Percentiles rank a stretch among this genome's conserved stretches.
These are phyloP conservation scores for Drosophila athabasca DNA, from an alignment of 1,140 invertebrate genomes.

Conservation along the genomic window DNA sequence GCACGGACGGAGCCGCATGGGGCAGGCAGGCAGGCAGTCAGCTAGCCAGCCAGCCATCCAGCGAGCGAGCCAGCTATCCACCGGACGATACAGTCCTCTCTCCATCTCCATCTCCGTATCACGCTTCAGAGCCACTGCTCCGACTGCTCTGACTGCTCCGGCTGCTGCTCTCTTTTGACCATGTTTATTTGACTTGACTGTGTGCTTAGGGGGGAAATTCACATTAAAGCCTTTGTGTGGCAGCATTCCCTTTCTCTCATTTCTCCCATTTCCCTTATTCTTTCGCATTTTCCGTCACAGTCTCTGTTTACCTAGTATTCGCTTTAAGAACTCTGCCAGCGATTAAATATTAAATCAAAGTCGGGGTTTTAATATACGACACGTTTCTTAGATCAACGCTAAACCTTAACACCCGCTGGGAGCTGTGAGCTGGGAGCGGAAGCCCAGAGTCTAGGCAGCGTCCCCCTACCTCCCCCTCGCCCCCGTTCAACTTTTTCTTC, in stretches of 20 bases:
- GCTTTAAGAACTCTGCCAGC: slow-evolving; percentile 30
- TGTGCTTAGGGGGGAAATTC: slow-evolving; percentile 44
- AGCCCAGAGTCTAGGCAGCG: background rate
- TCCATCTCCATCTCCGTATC: no score
- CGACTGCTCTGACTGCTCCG: background rate
- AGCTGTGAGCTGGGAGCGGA: no score
- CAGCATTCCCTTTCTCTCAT: slow-evolving; percentile 32
- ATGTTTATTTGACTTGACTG: slow-evolving; percentile 74
- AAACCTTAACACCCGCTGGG: slow-evolving; percentile 15
- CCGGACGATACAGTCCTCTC: no score
- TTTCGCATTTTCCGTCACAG: slow-evolving; percentile 19
- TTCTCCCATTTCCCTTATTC: background rate
- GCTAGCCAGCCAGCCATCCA: no score
- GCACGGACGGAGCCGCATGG: slow-evolving; percentile 51
- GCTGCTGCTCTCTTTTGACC: slow-evolving; percentile 73
- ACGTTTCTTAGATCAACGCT: slow-evolving; percentile 20
- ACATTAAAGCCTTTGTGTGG: slow-evolving; percentile 57
- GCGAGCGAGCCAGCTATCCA: no score
- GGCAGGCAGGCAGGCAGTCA: background rate
- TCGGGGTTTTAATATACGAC: slow-evolving; percentile 39
- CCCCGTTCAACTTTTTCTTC: background rate
- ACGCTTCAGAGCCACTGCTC: slow-evolving; percentile 1
- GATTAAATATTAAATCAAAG: slow-evolving; percentile 53
- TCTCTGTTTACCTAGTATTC: slow-evolving; percentile 37
- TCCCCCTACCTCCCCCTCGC: background rate